Conservation (phyloP, 2,888 invertebrate genomes). For the Ryuthela nishihirai region DNA sequence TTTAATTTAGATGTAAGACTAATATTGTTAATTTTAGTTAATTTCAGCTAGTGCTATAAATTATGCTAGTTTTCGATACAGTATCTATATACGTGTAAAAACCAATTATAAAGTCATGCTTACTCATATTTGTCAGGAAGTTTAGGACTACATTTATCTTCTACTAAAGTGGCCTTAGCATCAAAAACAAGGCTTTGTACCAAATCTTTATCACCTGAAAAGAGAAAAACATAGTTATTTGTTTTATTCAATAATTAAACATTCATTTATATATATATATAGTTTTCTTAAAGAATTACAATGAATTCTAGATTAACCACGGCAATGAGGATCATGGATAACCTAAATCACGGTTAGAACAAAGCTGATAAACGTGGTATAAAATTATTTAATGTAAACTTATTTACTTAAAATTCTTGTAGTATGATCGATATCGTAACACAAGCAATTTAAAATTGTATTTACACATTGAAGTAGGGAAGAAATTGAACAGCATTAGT, state of each 20-base stretch:
- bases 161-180: slow-evolving; percentile 76
- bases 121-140: slow-evolving; percentile 30
- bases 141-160: slow-evolving; percentile 33
- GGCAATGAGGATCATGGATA: too few relatives aligned
- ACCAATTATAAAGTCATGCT: slow-evolving; percentile 20
- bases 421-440: too few relatives aligned
- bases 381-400: too few relatives aligned
- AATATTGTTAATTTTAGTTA: not conserved
- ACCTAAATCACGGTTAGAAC: too few relatives aligned
- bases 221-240: not conserved
- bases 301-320: not conserved
- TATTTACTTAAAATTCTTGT: too few relatives aligned
- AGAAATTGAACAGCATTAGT: too few relatives aligned
- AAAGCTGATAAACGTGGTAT: too few relatives aligned
- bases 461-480: too few relatives aligned
- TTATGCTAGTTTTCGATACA: not conserved
- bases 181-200: slow-evolving; percentile 82
- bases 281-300: not conserved
- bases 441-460: too few relatives aligned
- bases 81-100: too few relatives aligned
- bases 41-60: not conserved
- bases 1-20: not conserved
- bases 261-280: not conserved
- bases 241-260: slow-evolving; percentile 1
- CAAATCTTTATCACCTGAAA: slow-evolving; percentile 74